Evolutionary conservation across 2,113 vertebrate species (phyloP).

Genomic region (Onychostoma macrolepis): DNA sequence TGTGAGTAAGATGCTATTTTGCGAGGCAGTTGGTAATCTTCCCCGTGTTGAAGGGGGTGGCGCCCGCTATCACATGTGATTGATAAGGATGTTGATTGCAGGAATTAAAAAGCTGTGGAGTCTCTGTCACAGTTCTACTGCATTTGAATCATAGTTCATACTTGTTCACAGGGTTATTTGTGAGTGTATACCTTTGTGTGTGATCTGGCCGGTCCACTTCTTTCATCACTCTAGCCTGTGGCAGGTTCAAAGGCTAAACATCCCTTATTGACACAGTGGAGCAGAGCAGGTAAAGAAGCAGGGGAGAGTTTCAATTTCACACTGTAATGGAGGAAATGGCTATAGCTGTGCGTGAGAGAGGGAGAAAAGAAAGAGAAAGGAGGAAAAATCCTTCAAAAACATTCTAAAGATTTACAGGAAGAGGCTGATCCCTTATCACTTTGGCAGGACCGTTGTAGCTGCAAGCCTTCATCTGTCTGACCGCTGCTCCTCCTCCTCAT

Average conservation of each 20-base stretch:
- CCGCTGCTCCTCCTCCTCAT: not conserved
- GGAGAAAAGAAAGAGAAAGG: not conserved
- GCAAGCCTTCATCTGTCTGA: conserved; percentile 4
- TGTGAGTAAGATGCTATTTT: conserved; percentile 15
- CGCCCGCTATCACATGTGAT: conserved; percentile 39
- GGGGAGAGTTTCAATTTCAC: conserved; percentile 36
- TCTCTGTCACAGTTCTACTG: not conserved
- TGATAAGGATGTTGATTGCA: conserved; percentile 41
- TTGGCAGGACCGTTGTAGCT: conserved; percentile 11
- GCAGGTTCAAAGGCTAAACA: conserved; percentile 28
- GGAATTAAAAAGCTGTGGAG: not conserved
- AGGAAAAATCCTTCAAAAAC: conserved; percentile 11
- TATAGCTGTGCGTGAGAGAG: not conserved
- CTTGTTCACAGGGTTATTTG: conserved; percentile 2
- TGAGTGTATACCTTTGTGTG: not conserved
- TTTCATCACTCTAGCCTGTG: conserved; percentile 15
- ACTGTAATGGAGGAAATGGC: conserved; percentile 1
- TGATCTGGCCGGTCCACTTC: not conserved
- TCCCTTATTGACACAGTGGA: conserved; percentile 22
- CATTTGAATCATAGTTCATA: not conserved
- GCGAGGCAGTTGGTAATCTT: conserved; percentile 37
- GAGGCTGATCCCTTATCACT: not conserved
- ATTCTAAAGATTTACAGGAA: conserved; percentile 19
- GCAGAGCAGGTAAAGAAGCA: conserved; percentile 14
- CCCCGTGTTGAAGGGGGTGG: conserved; percentile 32